Evolutionary conservation across 2,113 vertebrate species (phyloP), one percentile per base, ranked within the genome.

Genomic region (Dromaius novaehollandiae): DNA sequence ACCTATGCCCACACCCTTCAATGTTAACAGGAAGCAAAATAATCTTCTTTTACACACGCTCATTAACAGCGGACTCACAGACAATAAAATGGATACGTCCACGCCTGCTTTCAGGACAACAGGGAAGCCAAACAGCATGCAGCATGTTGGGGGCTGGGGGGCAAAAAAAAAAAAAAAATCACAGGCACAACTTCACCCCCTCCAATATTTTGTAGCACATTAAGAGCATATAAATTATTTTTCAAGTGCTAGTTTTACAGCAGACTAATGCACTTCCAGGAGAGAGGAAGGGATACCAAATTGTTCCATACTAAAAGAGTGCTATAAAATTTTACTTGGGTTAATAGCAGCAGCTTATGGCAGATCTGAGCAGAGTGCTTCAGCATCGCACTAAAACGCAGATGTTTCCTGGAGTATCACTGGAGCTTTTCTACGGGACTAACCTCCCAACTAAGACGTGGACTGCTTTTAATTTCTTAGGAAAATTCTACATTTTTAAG

Each of bases 221-320:
- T 11, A 53, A 70, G 30, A 15, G 24, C 13, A 16, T 7, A 1
- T 3, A 6, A 22, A 55, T 48, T 66, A 30, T 85, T 56, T 60
- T 76, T 42, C 61, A 78, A 87, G 75, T 4, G 3, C 40, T 5
- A 42, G 25, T 50, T 81, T 89, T 60, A 40, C 22, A 73, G 24
- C 25, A 21, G 25, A 28, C 1, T 12, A 11, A 2, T 32, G 5
- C 36, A 44, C 44, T 80, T 70, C 13, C 79, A 80, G 65, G 40
- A 13, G 2, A 82, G 24, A 22, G 0, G 1, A 55, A 85, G 21
- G 6, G 66, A 81, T 42, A 42, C 42, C 71, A 58, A 42, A 50
- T 25, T 65, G 25, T 26, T 74, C 24, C 0, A 1, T 0, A 17
- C 46, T 34, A 21, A 17, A 36, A 26, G 10, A 64, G 21, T 0